Percentiles rank a stretch among this genome's conserved stretches.
Evolutionary conservation across 2,888 invertebrate genomes (phyloP).

Genomic region (Asteroscopus sphinx): DNA sequence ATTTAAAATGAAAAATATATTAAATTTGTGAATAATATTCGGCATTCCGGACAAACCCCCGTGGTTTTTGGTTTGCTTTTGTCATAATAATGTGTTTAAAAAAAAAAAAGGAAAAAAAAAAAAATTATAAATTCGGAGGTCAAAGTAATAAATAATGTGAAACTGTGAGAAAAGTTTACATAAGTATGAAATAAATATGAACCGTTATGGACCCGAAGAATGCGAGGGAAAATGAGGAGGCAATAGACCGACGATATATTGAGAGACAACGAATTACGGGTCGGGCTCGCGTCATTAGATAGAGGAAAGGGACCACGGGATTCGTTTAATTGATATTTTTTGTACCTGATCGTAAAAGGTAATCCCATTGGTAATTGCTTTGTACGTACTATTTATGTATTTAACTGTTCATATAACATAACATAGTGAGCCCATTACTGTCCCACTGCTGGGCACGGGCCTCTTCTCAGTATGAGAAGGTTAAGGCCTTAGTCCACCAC

Average conservation of each 20-base stretch:
- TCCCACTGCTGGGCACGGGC: no score
- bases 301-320: neutral
- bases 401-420: no score
- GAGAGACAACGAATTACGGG: slow-evolving; percentile 12
- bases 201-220: slow-evolving; percentile 23
- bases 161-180: slow-evolving; percentile 33
- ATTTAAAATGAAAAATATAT: slow-evolving; percentile 34
- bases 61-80: no score
- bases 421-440: no score
- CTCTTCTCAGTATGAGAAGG: no score
- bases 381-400: no score
- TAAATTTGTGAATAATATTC: slow-evolving; percentile 19
- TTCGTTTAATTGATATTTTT: slow-evolving; percentile 4
- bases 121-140: slow-evolving; percentile 22
- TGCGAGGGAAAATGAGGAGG: slow-evolving; percentile 26
- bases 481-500: no score
- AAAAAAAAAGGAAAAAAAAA: no score
- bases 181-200: slow-evolving; percentile 37
- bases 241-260: slow-evolving; percentile 23
- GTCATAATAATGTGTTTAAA: no score
- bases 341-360: neutral
- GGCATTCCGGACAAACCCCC: no score
- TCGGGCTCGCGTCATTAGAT: slow-evolving; percentile 4
- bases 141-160: slow-evolving; percentile 37
- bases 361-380: no score